phyloP scores from a whole-genome alignment of 2,888 invertebrate genomes.

The Sesia apiformis region DNA sequence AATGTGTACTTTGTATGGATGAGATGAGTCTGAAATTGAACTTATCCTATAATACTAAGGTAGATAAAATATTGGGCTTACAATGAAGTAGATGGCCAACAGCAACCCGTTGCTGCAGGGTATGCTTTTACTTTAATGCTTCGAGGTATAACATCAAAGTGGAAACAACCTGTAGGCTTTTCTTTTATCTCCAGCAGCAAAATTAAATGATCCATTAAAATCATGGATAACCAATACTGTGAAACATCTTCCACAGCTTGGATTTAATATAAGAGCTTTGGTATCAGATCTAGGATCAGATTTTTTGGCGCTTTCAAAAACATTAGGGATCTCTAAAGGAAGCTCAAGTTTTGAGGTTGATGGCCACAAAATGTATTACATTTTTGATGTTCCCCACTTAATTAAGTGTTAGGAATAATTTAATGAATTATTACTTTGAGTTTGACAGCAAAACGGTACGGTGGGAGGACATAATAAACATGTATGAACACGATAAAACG shows the following conservation, averaged over 20 bases:
- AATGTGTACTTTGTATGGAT: not conserved
- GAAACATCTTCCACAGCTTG: not conserved
- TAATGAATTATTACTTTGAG: not conserved
- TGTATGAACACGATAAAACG: slow-evolving; percentile 1
- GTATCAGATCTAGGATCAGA: not conserved
- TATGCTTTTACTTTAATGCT: not conserved
- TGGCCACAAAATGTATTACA: slow-evolving; percentile 1
- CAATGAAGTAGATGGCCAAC: not conserved
- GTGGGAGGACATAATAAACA: not conserved
- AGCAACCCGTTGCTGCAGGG: not conserved
- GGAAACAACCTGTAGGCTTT: not conserved
- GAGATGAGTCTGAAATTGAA: not conserved
- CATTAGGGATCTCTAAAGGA: not conserved
- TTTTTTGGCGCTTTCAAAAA: not conserved
- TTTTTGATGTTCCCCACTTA: slow-evolving; percentile 2
- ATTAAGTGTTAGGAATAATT: slow-evolving; percentile 1
- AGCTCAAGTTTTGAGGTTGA: not conserved
- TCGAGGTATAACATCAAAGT: not conserved
- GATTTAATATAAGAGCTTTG: slow-evolving; percentile 1
- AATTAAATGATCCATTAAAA: not conserved
- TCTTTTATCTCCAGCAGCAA: not conserved
- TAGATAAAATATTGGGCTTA: not conserved
- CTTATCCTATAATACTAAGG: not conserved
- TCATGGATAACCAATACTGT: not conserved
- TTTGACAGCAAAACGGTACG: not conserved